Percentiles rank a stretch among this genome's conserved stretches.
Conservation (phyloP, 1,140 invertebrate genomes). For the Atta colombica region DNA sequence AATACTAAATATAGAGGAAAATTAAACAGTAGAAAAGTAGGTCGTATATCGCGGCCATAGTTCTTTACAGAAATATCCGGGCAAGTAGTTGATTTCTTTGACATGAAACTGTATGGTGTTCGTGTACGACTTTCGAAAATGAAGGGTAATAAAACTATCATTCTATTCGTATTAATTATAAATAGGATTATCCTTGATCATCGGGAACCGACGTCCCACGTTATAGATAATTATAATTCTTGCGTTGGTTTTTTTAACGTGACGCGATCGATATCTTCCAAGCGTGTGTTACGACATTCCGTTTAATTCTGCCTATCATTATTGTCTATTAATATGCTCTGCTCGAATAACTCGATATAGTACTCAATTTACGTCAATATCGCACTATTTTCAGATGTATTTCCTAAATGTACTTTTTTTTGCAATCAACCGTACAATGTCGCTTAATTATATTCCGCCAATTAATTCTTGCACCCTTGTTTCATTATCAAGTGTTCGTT, state of each 20-base stretch:
- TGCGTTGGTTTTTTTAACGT: conserved; percentile 32
- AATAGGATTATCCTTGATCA: conserved; percentile 19
- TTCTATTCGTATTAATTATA: conserved; percentile 29
- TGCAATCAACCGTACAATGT: not conserved
- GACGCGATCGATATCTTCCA: conserved; percentile 31
- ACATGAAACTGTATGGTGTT: not conserved
- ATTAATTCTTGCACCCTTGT: not conserved
- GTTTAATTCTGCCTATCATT: conserved; percentile 51
- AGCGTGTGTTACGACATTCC: conserved; percentile 50
- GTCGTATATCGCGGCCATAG: not conserved
- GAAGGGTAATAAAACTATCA: not conserved
- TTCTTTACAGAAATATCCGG: not conserved
- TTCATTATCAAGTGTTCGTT: not conserved
- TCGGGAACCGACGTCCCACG: conserved; percentile 28
- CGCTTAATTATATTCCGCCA: not conserved
- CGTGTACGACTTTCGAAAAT: not conserved
- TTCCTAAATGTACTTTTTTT: not conserved
- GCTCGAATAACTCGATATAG: conserved; percentile 39
- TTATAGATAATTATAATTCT: conserved; percentile 53
- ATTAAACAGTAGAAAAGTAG: not conserved
- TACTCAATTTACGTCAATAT: conserved; percentile 50
- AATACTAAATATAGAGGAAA: not conserved
- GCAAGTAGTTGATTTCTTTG: not conserved
- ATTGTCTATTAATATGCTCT: conserved; percentile 56
- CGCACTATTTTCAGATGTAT: conserved; percentile 44